Evolutionary conservation across 1,140 invertebrate species (phyloP).

Genomic region (Temnothorax longispinosus): DNA sequence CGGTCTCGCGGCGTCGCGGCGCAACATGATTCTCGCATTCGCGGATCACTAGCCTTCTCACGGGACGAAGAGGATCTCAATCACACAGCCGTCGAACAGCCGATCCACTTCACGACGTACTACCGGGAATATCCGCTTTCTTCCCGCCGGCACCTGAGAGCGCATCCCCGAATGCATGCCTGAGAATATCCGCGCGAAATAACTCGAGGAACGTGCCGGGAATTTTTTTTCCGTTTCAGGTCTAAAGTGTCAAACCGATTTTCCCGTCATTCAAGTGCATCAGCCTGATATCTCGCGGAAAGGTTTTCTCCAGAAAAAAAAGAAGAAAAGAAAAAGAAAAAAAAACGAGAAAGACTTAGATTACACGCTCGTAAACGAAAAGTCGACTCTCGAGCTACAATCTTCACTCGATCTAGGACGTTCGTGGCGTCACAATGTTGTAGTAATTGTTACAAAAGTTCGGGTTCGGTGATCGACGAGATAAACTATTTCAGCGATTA

Average conservation of each 20-base stretch:
- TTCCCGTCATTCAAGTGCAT: not conserved
- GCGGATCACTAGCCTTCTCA: constrained; percentile 3
- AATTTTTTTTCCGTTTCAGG: not conserved
- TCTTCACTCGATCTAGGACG: not conserved
- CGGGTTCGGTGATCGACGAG: not conserved
- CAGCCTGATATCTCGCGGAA: not conserved
- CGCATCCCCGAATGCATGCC: constrained; percentile 51
- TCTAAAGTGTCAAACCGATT: not conserved
- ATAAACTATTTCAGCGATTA: not conserved
- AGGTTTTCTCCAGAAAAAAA: not conserved
- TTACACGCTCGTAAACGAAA: not conserved
- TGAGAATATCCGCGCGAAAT: constrained; percentile 30
- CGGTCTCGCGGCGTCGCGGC: constrained; percentile 22
- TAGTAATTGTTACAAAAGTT: not conserved
- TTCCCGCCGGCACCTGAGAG: constrained; percentile 27
- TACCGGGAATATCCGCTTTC: constrained; percentile 52
- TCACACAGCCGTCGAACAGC: constrained; percentile 36
- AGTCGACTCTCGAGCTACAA: not conserved
- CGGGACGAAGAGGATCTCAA: constrained; percentile 29
- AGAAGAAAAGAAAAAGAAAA: not conserved
- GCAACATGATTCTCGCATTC: constrained; percentile 53
- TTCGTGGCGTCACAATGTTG: not conserved
- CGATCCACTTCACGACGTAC: constrained; percentile 30
- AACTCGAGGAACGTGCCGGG: not conserved
- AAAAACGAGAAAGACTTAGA: not conserved